Evolutionary conservation across 2,797 vertebrate species (phyloP).

Genomic region (Graptemys geographica): DNA sequence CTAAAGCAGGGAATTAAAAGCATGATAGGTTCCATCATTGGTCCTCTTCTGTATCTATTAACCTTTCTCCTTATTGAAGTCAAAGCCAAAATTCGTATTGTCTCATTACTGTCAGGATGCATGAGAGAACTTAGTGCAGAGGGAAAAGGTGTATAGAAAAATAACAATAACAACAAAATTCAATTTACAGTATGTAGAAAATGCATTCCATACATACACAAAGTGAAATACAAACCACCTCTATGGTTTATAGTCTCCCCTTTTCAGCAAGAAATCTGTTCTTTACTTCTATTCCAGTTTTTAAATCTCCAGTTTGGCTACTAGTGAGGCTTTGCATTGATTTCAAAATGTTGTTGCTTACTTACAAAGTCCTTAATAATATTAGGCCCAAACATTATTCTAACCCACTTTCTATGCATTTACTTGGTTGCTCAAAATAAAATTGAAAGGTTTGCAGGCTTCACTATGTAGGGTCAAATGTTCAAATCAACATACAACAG

Average conservation of each 20-base stretch:
- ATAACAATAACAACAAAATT: not conserved
- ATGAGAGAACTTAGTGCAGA: not conserved
- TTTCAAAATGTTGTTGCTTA: not conserved
- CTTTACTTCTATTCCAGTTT: not conserved
- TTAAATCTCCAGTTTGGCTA: not conserved
- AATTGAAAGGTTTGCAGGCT: not conserved
- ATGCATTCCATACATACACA: not conserved
- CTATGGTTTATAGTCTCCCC: not conserved
- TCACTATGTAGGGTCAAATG: constrained; percentile 15
- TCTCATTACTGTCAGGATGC: not conserved
- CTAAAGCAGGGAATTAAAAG: not conserved
- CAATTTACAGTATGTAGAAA: not conserved
- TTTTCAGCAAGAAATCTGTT: not conserved
- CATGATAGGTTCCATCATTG: not conserved
- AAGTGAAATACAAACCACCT: not conserved
- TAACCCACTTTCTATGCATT: not conserved
- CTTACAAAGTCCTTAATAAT: not conserved
- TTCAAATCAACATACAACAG: not conserved
- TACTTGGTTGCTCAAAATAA: not conserved
- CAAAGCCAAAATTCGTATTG: not conserved
- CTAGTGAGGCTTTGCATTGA: not conserved
- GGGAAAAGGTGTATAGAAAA: not conserved
- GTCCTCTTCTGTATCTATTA: not conserved
- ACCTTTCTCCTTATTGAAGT: not conserved
- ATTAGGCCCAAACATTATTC: not conserved